phyloP scores from a whole-genome alignment of 2,888 invertebrate species.

The Agelastica alni region DNA sequence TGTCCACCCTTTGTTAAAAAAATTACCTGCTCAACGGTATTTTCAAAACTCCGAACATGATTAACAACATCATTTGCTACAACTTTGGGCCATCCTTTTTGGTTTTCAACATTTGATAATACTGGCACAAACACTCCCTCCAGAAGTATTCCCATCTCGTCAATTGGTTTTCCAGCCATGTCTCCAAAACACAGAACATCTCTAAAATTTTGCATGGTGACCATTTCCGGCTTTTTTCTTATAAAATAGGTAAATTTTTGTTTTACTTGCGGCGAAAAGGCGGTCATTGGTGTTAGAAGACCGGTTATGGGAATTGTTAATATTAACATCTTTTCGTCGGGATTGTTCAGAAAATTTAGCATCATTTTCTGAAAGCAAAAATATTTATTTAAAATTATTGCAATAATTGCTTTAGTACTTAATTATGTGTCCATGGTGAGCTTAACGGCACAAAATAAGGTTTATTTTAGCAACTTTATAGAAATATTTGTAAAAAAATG shows the following conservation, averaged over 20 bases:
- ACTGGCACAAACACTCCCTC: constrained; percentile 76
- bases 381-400: too few species aligned
- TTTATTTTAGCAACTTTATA: too few species aligned
- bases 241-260: constrained; percentile 79
- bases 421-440: too few species aligned
- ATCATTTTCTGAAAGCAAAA: constrained; percentile 59
- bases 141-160: constrained; percentile 63
- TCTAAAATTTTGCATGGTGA: constrained; percentile 65
- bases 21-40: constrained; percentile 67
- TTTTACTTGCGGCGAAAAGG: constrained; percentile 65
- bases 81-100: constrained; percentile 73
- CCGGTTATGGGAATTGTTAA: constrained; percentile 68
- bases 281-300: constrained; percentile 65
- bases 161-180: constrained; percentile 70
- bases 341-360: constrained; percentile 60
- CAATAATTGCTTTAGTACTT: too few species aligned
- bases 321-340: constrained; percentile 59
- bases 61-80: constrained; percentile 72
- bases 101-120: constrained; percentile 71
- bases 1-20: too few species aligned
- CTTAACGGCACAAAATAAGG: too few species aligned
- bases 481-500: too few species aligned
- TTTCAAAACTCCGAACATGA: constrained; percentile 71
- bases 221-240: constrained; percentile 64
- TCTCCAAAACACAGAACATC: constrained; percentile 69